These are phyloP conservation scores for Drosophila differens DNA, from an alignment of 2,888 invertebrate species.

Conservation along the genomic window DNA sequence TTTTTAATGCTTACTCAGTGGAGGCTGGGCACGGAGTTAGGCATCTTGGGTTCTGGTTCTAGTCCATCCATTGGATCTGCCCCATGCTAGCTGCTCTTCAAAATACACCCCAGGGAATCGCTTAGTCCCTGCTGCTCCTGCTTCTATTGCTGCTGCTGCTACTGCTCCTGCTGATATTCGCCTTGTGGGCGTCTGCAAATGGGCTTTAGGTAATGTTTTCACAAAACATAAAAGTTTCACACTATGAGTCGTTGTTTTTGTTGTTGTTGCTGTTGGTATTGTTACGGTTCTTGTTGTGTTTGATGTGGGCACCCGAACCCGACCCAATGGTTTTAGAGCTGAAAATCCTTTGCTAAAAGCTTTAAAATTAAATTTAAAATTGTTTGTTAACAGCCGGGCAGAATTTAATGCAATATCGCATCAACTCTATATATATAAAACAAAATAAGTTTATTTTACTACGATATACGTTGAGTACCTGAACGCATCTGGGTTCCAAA, in stretches of 20 bases:
- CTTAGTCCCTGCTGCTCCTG: slow-evolving; percentile 35
- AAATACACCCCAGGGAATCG: slow-evolving; percentile 74
- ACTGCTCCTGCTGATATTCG: slow-evolving; percentile 6
- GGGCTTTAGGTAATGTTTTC: slow-evolving; percentile 71
- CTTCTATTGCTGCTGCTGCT: slow-evolving; percentile 3
- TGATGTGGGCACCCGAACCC: slow-evolving; percentile 16
- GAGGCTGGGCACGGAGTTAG: slow-evolving; percentile 27
- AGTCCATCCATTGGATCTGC: slow-evolving; percentile 21
- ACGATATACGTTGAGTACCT: not conserved
- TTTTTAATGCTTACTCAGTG: slow-evolving; percentile 77
- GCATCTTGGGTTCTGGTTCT: slow-evolving; percentile 25
- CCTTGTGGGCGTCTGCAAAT: slow-evolving; percentile 38
- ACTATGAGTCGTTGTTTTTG: slow-evolving; percentile 49
- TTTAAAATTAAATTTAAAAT: slow-evolving; percentile 41
- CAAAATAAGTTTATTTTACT: not conserved
- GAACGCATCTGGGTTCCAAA: not conserved
- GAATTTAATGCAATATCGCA: not conserved
- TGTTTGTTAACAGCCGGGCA: slow-evolving; percentile 18
- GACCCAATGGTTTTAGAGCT: slow-evolving; percentile 18
- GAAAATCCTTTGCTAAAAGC: slow-evolving; percentile 31
- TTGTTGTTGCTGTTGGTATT: slow-evolving; percentile 28
- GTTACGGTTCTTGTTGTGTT: slow-evolving; percentile 33
- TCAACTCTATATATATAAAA: not conserved
- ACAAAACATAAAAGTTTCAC: slow-evolving; percentile 72
- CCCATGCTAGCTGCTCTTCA: slow-evolving; percentile 49